Evolutionary conservation across 92 coral and sea anemone species (phyloP), one percentile per base, ranked within the genome.

Genomic region (Porites lobata): DNA sequence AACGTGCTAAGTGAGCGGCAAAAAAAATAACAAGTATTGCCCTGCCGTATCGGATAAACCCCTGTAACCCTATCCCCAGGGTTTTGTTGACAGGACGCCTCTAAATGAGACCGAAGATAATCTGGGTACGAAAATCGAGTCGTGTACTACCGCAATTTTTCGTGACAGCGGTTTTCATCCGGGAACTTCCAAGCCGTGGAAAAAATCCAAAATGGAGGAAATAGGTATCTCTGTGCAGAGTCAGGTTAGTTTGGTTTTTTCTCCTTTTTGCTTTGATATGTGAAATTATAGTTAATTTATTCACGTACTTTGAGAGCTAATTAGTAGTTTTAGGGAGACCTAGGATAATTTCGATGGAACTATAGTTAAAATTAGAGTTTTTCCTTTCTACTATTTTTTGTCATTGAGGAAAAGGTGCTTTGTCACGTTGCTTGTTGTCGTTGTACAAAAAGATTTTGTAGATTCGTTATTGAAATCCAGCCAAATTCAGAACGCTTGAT

Each of bases 151-250:
- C 81, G 26, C 87, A 24, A 14, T 62, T 50, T 43, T 51, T 50
- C 61, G 15, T 1, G 73, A 13, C 79, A 12, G 87, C 89, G 80
- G 84, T 21, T 2, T 0, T 6, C 92, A 93, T 93, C 98, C 96
- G 94, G 98, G 96, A 81, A 26, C 69, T 64, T 20, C 8, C 2
- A 13, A 58, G 22, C 71, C 26, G 22, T 11, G 18, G 8, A 51
- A 76, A 62, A 19, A 84, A 94, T 88, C 76, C 99, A 96, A 96
- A 81, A 96, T 96, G 99, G 99, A 96, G 94, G 99, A 96, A 86
- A 96, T 95, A 86, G 99, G 99, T 64, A 95, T 96, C 11, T 79
- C 92, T 66, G 91, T 96, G 20, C 93, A 83, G 82, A 90, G 85
- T 70, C 99, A 96, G 99, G 99, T 95, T 74, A 73, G 92, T 76